Conservation (phyloP, 2,888 invertebrate species). For the Strigamia transsilvanica region DNA sequence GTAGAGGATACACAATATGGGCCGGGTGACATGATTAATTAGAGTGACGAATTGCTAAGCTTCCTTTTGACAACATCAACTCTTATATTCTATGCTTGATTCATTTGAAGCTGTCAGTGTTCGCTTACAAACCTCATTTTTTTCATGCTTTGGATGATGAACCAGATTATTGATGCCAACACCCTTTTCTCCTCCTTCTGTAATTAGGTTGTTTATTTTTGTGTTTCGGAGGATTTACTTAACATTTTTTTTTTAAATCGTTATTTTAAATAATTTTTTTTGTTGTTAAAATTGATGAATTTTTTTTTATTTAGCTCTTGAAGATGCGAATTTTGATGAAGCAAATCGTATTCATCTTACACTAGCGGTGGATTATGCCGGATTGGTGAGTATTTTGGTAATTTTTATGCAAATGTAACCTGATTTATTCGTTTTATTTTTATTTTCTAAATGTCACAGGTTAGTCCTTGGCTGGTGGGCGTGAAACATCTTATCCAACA, state of each 20-base stretch:
- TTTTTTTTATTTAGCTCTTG: slow-evolving; percentile 50
- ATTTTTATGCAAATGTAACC: neutral
- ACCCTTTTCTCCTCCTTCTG: neutral
- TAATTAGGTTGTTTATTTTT: slow-evolving; percentile 20
- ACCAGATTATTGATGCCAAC: slow-evolving; percentile 11
- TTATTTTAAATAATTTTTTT: neutral
- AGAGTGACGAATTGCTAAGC: slow-evolving; percentile 21
- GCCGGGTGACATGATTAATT: slow-evolving; percentile 16
- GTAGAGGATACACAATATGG: slow-evolving; percentile 25
- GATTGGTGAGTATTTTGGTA: slow-evolving; percentile 46
- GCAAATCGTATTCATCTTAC: slow-evolving; percentile 52
- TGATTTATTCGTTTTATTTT: neutral
- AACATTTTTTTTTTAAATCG: neutral
- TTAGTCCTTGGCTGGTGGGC: slow-evolving; percentile 54
- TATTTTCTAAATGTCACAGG: slow-evolving; percentile 46
- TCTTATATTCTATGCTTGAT: slow-evolving; percentile 6
- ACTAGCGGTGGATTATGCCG: slow-evolving; percentile 45
- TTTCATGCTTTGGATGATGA: neutral
- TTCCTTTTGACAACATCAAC: slow-evolving; percentile 26
- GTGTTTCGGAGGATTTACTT: neutral
- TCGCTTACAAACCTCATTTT: neutral
- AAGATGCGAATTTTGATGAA: slow-evolving; percentile 27
- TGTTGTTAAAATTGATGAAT: neutral
- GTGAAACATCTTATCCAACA: slow-evolving; percentile 54
- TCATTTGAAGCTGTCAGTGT: neutral